Conservation (phyloP, 35 echinoderm and acorn worm species). For the Lytechinus variegatus region DNA sequence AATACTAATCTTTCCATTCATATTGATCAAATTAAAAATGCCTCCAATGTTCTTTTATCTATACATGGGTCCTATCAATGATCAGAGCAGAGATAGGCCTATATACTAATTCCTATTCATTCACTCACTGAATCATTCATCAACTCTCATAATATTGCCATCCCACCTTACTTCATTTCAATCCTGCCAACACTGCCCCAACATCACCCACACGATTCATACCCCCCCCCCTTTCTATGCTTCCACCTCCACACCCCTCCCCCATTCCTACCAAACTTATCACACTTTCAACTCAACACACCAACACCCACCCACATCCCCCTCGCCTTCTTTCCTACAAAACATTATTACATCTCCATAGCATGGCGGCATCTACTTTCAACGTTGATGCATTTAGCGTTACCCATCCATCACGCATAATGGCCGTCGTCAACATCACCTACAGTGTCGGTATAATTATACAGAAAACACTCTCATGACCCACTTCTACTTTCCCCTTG, state of each 20-base stretch:
- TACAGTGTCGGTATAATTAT: background rate
- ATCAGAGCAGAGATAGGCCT: too few relatives aligned
- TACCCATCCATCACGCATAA: conserved; percentile 26
- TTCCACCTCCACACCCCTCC: background rate
- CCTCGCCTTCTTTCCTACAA: background rate
- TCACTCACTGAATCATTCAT: background rate
- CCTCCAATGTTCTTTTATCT: too few relatives aligned
- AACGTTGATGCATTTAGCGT: background rate
- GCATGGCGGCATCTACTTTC: background rate
- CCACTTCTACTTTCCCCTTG: background rate
- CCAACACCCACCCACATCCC: background rate
- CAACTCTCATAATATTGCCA: background rate
- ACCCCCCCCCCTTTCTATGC: background rate
- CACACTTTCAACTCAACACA: background rate
- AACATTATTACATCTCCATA: background rate
- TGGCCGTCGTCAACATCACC: background rate
- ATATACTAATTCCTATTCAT: background rate
- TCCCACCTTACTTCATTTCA: background rate
- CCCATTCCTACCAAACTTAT: background rate
- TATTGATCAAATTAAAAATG: background rate
- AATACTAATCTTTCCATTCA: background rate
- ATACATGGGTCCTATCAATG: too few relatives aligned
- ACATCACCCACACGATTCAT: background rate
- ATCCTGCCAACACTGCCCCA: too few relatives aligned
- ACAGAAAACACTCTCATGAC: background rate